Base-by-base conservation (phyloP, 2,888 invertebrate species). In the Trissonchulus latispiculum region DNA sequence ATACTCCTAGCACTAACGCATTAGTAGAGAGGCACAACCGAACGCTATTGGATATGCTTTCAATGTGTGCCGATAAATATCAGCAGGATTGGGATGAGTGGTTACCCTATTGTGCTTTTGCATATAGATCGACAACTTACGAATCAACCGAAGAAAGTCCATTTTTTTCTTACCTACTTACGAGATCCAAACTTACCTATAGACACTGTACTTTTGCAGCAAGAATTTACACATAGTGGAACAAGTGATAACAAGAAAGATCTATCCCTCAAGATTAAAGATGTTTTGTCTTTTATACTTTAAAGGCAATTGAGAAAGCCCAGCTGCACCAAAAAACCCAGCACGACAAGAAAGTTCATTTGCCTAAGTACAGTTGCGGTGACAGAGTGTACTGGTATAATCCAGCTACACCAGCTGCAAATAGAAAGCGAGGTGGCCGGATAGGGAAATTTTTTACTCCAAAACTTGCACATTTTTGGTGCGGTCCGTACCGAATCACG, bases 81-180 rank as follows among this genome's bases (percentile, higher is more conserved):
- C 80, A 79, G 36, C 32, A 23, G 1, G 73, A 78, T 36, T 81
- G 80, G 81, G 80, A 81, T 73, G 2, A 74, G 18, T 74, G 73
- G 61, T 64, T 80, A 3, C 75, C 74, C 1, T 74, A 76, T 35
- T 74, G 78, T 1, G 68, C 75, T 3, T 78, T 77, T 72, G 78
- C 78, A 1, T 79, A 79, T 68, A 75, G 78, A 29, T 71, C 76
- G 8, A 48, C 8, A 15, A 23, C 23, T 23, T 23, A 48, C 48
- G 48, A 8, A 15, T 15, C 8, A 8, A 48, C 48, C 8, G 23
- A 48, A 15, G 48, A 48, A 48, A 15, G 8, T 15, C 48, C 48
- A 48, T 48, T 48, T 48, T n/a, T 48, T 48, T 48, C 48, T 48
- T 48, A 15, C 23, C 8, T 23, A 48, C 48, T 8, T 8, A 15